Evolutionary conservation across 1,140 invertebrate genomes (phyloP).

Genomic region (Harlomillsia oculata): DNA sequence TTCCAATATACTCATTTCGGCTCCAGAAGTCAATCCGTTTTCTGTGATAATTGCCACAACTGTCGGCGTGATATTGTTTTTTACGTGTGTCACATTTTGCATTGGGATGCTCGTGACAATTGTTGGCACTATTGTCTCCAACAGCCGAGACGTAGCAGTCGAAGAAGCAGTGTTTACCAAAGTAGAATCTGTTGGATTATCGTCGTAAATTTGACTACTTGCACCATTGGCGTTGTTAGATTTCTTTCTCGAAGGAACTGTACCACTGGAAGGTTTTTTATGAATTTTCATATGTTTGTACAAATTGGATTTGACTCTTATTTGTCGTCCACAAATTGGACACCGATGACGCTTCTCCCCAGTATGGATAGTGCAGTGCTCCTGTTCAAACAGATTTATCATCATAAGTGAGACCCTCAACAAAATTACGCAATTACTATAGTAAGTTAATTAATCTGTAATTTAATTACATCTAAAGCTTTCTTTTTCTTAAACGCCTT

Average conservation of each 20-base stretch:
- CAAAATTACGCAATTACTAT: background rate
- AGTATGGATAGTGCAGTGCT: conserved; percentile 36
- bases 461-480: conserved; percentile 23
- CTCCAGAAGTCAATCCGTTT: background rate
- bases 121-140: background rate
- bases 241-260: background rate
- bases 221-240: too few species aligned
- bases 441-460: background rate
- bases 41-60: background rate
- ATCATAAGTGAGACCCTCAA: background rate
- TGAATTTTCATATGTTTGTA: conserved; percentile 36
- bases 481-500: conserved; percentile 33
- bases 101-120: background rate
- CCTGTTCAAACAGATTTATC: conserved; percentile 7
- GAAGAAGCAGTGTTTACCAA: background rate
- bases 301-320: conserved; percentile 34
- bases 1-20: background rate
- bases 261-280: conserved; percentile 9
- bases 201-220: background rate
- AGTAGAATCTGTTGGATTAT: background rate
- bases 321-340: conserved; percentile 35
- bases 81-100: background rate
- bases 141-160: background rate
- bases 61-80: background rate
- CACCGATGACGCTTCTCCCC: conserved; percentile 38